Percentiles rank a stretch among this genome's conserved stretches.
phyloP scores from a whole-genome alignment of 2,888 invertebrate species.

The Andrena praecox region DNA sequence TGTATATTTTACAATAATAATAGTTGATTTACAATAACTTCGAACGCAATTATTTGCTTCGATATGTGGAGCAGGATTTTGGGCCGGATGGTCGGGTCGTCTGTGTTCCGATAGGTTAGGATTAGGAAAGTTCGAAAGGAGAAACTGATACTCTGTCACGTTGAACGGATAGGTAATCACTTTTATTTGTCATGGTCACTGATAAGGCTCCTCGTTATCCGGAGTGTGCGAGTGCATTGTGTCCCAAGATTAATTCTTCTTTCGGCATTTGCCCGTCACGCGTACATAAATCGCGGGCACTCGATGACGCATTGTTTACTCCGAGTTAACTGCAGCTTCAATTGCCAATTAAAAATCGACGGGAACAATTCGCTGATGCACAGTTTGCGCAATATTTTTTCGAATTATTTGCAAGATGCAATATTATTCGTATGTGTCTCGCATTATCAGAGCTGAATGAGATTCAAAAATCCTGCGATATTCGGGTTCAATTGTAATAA shows the following conservation, averaged over 20 bases:
- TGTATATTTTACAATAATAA: neutral
- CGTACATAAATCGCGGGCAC: neutral
- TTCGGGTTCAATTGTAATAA: too few relatives aligned
- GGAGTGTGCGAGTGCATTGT: slow-evolving; percentile 22
- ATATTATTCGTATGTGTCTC: too few relatives aligned
- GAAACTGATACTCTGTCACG: neutral
- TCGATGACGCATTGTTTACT: slow-evolving; percentile 42
- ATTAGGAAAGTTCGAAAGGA: neutral
- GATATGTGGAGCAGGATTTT: neutral
- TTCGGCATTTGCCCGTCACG: neutral
- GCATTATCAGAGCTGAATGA: too few relatives aligned
- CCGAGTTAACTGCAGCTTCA: neutral
- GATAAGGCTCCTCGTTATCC: slow-evolving; percentile 43
- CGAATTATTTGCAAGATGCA: too few relatives aligned
- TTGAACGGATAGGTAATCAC: neutral
- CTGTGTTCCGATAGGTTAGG: slow-evolving; percentile 36
- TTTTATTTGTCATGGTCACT: slow-evolving; percentile 8
- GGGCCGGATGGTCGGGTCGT: neutral
- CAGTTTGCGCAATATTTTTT: too few relatives aligned
- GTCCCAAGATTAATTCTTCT: slow-evolving; percentile 9
- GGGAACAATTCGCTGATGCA: neutral
- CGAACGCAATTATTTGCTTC: neutral
- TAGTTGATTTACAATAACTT: neutral
- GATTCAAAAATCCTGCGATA: too few relatives aligned
- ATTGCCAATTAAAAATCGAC: slow-evolving; percentile 1